Percentiles rank a stretch among this genome's conserved stretches.
Evolutionary conservation across 2,888 invertebrate genomes (phyloP).

Genomic region (Coelinius sp.): DNA sequence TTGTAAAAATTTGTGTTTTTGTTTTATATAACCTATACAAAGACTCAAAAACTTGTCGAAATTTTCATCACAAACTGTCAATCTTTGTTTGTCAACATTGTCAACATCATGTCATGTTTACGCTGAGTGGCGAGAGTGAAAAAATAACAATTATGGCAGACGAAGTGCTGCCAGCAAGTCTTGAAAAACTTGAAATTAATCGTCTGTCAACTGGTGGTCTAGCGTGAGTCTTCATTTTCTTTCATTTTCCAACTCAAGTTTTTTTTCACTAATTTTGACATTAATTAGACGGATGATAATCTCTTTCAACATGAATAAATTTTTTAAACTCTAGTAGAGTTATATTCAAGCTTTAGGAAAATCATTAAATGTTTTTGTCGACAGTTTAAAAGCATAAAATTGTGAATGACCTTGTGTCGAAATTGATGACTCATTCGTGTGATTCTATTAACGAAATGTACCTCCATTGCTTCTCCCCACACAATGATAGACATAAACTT

Average conservation of each 20-base stretch:
- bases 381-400: constrained; percentile 17
- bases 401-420: constrained; percentile 40
- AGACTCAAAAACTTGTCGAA: constrained; percentile 45
- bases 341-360: not conserved
- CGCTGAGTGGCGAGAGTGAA: constrained; percentile 40
- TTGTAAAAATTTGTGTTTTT: constrained; percentile 9
- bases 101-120: constrained; percentile 52
- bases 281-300: not conserved
- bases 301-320: not conserved
- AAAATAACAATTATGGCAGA: constrained; percentile 58
- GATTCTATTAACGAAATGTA: not conserved
- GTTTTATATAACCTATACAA: constrained; percentile 53
- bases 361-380: constrained; percentile 23
- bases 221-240: constrained; percentile 53
- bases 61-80: constrained; percentile 45
- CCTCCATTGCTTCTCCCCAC: not conserved
- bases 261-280: not conserved
- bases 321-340: no score
- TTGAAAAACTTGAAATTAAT: constrained; percentile 65
- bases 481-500: no score
- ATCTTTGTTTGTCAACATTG: constrained; percentile 52
- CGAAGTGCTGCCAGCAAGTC: constrained; percentile 63
- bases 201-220: constrained; percentile 51
- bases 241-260: not conserved
- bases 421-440: constrained; percentile 37